Percentiles rank a stretch among this genome's conserved stretches.
Evolutionary conservation across 2,113 vertebrate genomes (phyloP).

Genomic region (Mormyrus iriodes): DNA sequence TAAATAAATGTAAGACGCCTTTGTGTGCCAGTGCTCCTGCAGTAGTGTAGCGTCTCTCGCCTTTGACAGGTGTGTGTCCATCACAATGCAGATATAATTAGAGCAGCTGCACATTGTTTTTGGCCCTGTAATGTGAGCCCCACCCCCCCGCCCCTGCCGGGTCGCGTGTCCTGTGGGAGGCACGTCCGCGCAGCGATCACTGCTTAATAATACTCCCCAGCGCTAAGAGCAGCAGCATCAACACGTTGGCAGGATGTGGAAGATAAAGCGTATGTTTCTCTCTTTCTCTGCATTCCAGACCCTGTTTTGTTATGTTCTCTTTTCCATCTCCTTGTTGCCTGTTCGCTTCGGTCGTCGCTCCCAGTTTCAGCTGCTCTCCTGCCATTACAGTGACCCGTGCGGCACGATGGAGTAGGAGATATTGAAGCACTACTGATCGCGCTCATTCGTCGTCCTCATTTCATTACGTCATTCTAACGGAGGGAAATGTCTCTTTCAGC

Average conservation of each 20-base stretch:
- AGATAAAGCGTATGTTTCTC: slow-evolving; percentile 54
- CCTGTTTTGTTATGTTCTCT: background rate
- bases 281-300: background rate
- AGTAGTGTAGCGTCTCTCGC: background rate
- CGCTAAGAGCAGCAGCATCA: background rate
- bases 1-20: background rate
- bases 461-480: background rate
- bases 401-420: background rate
- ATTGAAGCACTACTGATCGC: too few species aligned
- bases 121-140: slow-evolving; percentile 43
- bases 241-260: slow-evolving; percentile 45
- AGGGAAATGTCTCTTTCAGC: slow-evolving; percentile 40
- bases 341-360: background rate
- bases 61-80: background rate
- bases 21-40: background rate
- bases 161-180: background rate
- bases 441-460: background rate
- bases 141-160: background rate
- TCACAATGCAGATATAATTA: background rate
- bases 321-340: too few species aligned
- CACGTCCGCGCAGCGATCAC: background rate
- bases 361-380: background rate
- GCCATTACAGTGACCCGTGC: background rate
- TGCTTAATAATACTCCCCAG: slow-evolving; percentile 44
- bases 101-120: slow-evolving; percentile 35